Evolutionary conservation across 1,140 invertebrate genomes (phyloP).

Genomic region (Amphibalanus amphitrite): DNA sequence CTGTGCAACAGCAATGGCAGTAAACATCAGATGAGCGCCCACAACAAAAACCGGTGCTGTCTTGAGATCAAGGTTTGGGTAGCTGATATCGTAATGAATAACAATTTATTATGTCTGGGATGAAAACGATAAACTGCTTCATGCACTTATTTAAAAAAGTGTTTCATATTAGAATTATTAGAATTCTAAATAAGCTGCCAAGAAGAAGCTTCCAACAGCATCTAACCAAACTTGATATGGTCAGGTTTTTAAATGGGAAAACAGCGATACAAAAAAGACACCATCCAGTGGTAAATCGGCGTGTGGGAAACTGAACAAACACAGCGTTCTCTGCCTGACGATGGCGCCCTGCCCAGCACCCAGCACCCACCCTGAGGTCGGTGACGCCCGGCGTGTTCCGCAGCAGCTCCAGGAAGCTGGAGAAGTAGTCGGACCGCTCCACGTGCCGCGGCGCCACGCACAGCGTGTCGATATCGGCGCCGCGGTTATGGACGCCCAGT

Average conservation of each 20-base stretch:
- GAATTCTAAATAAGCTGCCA: too few species aligned
- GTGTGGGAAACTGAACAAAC: too few species aligned
- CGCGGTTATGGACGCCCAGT: constrained; percentile 84
- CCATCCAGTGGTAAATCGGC: too few species aligned
- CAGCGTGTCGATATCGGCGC: constrained; percentile 97
- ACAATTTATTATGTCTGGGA: constrained; percentile 5
- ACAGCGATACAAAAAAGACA: too few species aligned
- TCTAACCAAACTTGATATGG: too few species aligned
- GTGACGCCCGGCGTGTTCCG: constrained; percentile 73
- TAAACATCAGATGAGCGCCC: constrained; percentile 11
- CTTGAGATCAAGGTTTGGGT: neutral
- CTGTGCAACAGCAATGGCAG: constrained; percentile 4
- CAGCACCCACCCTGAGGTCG: constrained; percentile 50
- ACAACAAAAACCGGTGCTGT: constrained; percentile 7
- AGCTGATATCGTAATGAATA: neutral
- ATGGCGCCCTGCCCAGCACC: too few species aligned
- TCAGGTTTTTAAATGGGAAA: too few species aligned
- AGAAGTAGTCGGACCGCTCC: constrained; percentile 83
- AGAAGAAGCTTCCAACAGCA: too few species aligned
- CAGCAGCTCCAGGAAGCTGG: constrained; percentile 79
- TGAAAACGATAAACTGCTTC: too few species aligned
- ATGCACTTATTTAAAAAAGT: too few species aligned
- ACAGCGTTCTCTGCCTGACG: too few species aligned
- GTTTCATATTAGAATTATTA: too few species aligned
- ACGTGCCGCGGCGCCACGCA: constrained; percentile 95